Evolutionary conservation across 2,797 vertebrate species (phyloP).

Genomic region (Glyptemys insculpta): DNA sequence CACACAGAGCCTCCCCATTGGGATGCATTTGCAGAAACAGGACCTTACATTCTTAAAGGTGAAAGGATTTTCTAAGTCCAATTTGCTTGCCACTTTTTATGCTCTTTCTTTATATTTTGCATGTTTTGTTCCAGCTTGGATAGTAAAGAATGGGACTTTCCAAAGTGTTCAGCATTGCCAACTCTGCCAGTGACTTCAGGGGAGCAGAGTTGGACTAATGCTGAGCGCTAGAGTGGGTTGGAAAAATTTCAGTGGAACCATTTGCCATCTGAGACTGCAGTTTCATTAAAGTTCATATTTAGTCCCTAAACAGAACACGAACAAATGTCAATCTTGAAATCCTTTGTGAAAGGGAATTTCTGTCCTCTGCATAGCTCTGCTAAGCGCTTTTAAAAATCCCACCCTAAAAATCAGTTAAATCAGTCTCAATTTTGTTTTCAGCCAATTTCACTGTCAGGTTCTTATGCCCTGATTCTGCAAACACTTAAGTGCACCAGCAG

Average conservation of each 20-base stretch:
- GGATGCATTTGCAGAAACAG: background rate
- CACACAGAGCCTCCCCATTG: background rate
- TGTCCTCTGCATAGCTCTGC: background rate
- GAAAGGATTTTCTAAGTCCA: background rate
- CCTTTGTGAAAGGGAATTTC: background rate
- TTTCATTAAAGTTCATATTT: conserved; percentile 3
- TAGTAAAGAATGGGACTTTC: background rate
- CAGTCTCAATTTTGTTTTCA: background rate
- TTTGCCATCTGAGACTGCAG: background rate
- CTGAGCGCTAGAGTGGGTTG: background rate
- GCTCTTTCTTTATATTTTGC: background rate
- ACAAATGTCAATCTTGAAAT: background rate
- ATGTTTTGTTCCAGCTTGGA: conserved; percentile 10
- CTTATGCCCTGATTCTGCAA: background rate
- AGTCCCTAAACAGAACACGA: conserved; percentile 14
- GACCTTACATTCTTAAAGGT: background rate
- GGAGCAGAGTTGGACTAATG: conserved; percentile 20
- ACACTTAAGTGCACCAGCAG: background rate
- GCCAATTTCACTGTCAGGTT: background rate
- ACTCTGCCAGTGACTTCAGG: conserved; percentile 27
- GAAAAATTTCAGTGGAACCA: conserved; percentile 18
- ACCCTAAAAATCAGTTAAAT: background rate
- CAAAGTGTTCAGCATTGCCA: background rate
- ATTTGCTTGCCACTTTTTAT: background rate
- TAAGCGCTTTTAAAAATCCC: background rate